A percentile compares a stretch with the other conserved stretches of the same genome.
Evolutionary conservation across 2,797 vertebrate species (phyloP).

Genomic region (Pagetopsis macropterus): DNA sequence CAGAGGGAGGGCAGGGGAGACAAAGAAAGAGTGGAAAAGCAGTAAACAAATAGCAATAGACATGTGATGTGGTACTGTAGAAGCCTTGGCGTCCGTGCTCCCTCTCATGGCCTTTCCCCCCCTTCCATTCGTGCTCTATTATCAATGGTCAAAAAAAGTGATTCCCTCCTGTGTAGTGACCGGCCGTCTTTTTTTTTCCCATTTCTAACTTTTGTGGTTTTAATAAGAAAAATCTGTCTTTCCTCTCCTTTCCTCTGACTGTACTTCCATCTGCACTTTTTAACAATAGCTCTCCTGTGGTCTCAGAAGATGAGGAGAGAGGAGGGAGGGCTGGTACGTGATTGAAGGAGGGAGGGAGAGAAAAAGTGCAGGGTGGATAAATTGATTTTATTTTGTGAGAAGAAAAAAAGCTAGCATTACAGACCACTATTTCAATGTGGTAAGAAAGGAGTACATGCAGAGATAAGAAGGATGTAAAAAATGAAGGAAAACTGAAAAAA

Average conservation of each 20-base stretch:
- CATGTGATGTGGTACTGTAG: conserved; percentile 49
- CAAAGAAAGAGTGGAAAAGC: conserved; percentile 57
- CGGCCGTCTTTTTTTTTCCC: conserved; percentile 57
- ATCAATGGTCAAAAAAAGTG: conserved; percentile 74
- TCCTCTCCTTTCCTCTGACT: conserved; percentile 73
- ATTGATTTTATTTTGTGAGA: conserved; percentile 70
- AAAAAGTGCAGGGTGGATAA: conserved; percentile 60
- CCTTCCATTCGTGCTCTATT: conserved; percentile 44
- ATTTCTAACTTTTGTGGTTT: conserved; percentile 68
- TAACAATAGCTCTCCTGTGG: conserved; percentile 79
- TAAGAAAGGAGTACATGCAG: conserved; percentile 7
- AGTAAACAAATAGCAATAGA: conserved; percentile 66
- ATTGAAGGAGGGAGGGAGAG: conserved; percentile 33
- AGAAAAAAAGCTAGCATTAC: conserved; percentile 51
- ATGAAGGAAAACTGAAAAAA: conserved; percentile 28
- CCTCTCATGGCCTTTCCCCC: conserved; percentile 30
- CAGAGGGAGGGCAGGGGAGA: conserved; percentile 57
- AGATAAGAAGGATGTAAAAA: conserved; percentile 26
- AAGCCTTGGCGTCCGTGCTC: conserved; percentile 18
- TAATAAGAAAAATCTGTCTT: conserved; percentile 81
- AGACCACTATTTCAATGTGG: conserved; percentile 46
- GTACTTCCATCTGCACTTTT: conserved; percentile 67
- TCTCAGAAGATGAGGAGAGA: conserved; percentile 62
- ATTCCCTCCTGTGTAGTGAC: conserved; percentile 63
- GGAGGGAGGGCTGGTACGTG: conserved; percentile 13